Percentiles rank a stretch among this genome's conserved stretches.
Conservation (phyloP, 2,888 invertebrate species). For the Axea sp. region DNA sequence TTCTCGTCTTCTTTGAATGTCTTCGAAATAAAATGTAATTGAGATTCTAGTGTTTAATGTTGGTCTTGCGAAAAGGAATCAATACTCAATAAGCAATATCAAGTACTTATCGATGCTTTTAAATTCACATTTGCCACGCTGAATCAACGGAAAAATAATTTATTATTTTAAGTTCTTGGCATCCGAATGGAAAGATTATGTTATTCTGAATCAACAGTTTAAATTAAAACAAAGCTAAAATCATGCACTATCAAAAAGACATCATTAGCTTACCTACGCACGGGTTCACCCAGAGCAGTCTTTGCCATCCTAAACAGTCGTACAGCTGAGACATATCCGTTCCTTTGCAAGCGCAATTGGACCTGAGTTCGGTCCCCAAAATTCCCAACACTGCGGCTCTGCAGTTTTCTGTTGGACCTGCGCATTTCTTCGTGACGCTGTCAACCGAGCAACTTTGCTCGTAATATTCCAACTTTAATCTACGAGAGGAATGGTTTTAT, state of each 20-base stretch:
- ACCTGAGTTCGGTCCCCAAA: conserved; percentile 92
- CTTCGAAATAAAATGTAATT: conserved; percentile 60
- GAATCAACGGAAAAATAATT: conserved; percentile 19
- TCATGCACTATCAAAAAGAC: too few relatives aligned
- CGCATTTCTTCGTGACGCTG: conserved; percentile 93
- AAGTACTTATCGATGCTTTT: conserved; percentile 43
- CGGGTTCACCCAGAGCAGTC: conserved; percentile 94
- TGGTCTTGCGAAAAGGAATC: conserved; percentile 41
- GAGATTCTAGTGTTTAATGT: conserved; percentile 55
- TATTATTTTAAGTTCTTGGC: conserved; percentile 4
- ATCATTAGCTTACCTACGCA: conserved; percentile 97
- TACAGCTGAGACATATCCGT: conserved; percentile 91
- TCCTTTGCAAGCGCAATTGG: conserved; percentile 93
- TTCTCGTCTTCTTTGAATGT: conserved; percentile 56
- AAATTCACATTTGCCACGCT: conserved; percentile 12
- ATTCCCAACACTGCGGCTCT: conserved; percentile 92
- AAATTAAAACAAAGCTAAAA: too few relatives aligned
- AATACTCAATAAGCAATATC: conserved; percentile 52
- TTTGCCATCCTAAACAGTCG: conserved; percentile 94
- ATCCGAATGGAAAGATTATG: neutral
- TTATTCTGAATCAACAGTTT: too few relatives aligned
- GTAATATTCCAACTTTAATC: conserved; percentile 90
- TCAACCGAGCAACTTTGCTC: conserved; percentile 96
- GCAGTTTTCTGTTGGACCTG: conserved; percentile 91
- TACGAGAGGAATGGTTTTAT: conserved; percentile 73